Evolutionary conservation across 2,113 vertebrate species (phyloP).

Genomic region (Podarcis muralis): DNA sequence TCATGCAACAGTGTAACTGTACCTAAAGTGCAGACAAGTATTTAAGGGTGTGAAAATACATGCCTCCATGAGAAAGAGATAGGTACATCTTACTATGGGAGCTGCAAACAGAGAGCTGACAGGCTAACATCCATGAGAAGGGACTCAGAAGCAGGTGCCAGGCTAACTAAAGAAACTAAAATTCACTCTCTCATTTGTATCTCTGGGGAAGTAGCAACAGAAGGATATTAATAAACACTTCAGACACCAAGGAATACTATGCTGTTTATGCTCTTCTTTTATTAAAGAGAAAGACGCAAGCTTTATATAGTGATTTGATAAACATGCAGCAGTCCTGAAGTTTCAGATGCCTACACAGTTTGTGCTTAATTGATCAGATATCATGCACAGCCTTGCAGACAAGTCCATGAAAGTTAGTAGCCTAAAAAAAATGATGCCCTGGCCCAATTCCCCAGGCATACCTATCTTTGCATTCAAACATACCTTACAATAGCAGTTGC

Average conservation of each 20-base stretch:
- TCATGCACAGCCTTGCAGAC: background rate
- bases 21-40: background rate
- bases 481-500: background rate
- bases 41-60: background rate
- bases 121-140: slow-evolving; percentile 63
- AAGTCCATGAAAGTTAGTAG: background rate
- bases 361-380: background rate
- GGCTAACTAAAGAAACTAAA: slow-evolving; percentile 59
- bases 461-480: background rate
- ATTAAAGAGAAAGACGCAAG: slow-evolving; percentile 56
- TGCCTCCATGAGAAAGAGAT: slow-evolving; percentile 46
- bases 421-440: background rate
- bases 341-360: slow-evolving; percentile 11
- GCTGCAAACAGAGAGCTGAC: slow-evolving; percentile 59
- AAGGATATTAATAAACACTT: slow-evolving; percentile 61
- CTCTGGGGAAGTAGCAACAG: slow-evolving; percentile 38
- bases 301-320: slow-evolving; percentile 32
- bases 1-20: background rate
- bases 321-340: slow-evolving; percentile 3
- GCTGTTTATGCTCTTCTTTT: too few species aligned
- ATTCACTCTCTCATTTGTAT: slow-evolving; percentile 42
- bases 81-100: slow-evolving; percentile 49
- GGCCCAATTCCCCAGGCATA: background rate
- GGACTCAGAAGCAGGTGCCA: slow-evolving; percentile 53
- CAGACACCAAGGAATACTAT: slow-evolving; percentile 60